phyloP scores from a whole-genome alignment of 2,113 vertebrate species.

The Archilochus colubris region DNA sequence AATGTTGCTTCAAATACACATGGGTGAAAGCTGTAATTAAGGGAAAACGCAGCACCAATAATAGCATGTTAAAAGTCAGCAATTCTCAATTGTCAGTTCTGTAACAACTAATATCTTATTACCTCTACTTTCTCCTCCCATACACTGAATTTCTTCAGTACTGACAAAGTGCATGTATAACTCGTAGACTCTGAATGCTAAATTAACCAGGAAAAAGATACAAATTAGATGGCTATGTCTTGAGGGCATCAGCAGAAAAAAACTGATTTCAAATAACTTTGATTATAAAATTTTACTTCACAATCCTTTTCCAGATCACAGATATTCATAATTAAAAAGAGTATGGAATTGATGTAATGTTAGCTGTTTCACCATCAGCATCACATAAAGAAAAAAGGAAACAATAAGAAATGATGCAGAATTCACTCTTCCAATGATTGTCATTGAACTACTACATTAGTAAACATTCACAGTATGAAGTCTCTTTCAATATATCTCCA shows the following conservation, averaged over 20 bases:
- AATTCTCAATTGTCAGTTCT: slow-evolving; percentile 59
- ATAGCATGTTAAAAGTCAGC: slow-evolving; percentile 72
- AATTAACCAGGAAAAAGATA: slow-evolving; percentile 41
- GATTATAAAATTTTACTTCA: slow-evolving; percentile 77
- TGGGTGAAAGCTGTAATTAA: slow-evolving; percentile 59
- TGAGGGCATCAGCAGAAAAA: slow-evolving; percentile 65
- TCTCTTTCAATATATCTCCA: slow-evolving; percentile 81
- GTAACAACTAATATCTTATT: slow-evolving; percentile 56
- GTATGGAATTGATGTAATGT: slow-evolving; percentile 64
- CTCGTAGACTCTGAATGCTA: slow-evolving; percentile 60
- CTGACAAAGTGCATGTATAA: slow-evolving; percentile 52
- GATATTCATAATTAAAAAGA: slow-evolving; percentile 70
- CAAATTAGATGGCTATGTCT: slow-evolving; percentile 55
- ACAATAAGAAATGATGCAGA: slow-evolving; percentile 73
- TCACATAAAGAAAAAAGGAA: slow-evolving; percentile 71
- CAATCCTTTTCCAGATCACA: slow-evolving; percentile 73
- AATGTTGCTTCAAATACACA: slow-evolving; percentile 32
- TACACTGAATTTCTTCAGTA: slow-evolving; percentile 52
- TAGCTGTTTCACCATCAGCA: slow-evolving; percentile 61
- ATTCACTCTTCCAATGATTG: slow-evolving; percentile 83
- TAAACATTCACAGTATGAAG: slow-evolving; percentile 87
- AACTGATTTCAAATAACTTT: slow-evolving; percentile 69
- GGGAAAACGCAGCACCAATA: slow-evolving; percentile 67
- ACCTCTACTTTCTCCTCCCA: slow-evolving; percentile 46
- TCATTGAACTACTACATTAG: slow-evolving; percentile 81